These are phyloP conservation scores for Schrankia costaestrigalis DNA, from an alignment of 2,888 invertebrate genomes.

Conservation along the genomic window DNA sequence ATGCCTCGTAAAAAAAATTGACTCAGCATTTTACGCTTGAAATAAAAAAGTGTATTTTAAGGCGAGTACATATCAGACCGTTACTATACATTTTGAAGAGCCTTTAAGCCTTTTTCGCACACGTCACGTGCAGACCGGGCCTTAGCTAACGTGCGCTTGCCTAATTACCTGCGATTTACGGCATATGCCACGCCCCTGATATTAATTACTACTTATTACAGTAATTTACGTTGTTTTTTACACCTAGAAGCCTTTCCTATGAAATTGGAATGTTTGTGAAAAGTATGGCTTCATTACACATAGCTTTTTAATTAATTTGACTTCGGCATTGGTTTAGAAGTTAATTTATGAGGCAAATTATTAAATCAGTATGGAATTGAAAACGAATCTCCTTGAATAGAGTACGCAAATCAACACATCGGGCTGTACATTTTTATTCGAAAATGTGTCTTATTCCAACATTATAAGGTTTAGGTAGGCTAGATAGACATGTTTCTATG, in stretches of 20 bases:
- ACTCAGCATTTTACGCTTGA: conserved; percentile 23
- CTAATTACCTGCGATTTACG: conserved; percentile 72
- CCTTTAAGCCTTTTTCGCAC: conserved; percentile 55
- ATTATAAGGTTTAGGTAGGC: no score
- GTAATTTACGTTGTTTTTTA: conserved; percentile 38
- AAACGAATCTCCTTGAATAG: no score
- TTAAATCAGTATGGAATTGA: no score
- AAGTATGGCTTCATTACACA: no score
- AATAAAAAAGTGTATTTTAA: conserved; percentile 43
- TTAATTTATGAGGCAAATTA: no score
- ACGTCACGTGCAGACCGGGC: conserved; percentile 53
- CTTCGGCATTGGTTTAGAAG: no score
- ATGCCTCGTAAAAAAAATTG: conserved; percentile 25
- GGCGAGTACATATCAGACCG: conserved; percentile 35
- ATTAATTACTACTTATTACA: conserved; percentile 60
- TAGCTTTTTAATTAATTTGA: no score
- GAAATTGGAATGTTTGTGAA: conserved; percentile 31
- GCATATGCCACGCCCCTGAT: conserved; percentile 45
- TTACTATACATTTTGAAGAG: conserved; percentile 48
- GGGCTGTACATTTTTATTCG: no score
- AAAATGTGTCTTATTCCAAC: no score
- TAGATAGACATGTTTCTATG: no score
- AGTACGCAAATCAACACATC: no score
- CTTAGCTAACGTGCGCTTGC: conserved; percentile 38
- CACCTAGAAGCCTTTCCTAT: conserved; percentile 25